Percentiles rank a stretch among this genome's conserved stretches.
These are phyloP conservation scores for Todiramphus chloris DNA, from an alignment of 2,113 vertebrate genomes.

Conservation along the genomic window DNA sequence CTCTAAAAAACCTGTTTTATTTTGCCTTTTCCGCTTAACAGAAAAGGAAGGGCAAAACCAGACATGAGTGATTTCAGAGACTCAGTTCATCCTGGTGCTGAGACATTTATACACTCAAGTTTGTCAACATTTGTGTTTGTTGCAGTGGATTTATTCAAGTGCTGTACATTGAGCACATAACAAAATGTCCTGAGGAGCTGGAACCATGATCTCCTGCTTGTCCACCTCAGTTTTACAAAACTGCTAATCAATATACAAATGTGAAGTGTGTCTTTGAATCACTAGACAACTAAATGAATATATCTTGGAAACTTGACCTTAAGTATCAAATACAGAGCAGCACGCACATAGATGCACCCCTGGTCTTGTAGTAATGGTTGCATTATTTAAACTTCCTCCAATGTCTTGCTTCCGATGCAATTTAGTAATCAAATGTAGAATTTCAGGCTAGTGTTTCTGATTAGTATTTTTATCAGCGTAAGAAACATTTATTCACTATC, in stretches of 20 bases:
- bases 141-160: background rate
- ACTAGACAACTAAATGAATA: background rate
- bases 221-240: background rate
- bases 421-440: background rate
- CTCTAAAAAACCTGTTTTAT: background rate
- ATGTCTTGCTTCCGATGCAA: background rate
- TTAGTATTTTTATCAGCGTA: background rate
- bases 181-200: background rate
- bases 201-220: background rate
- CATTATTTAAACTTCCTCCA: background rate
- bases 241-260: background rate
- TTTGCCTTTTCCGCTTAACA: background rate
- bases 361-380: background rate
- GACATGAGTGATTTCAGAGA: background rate
- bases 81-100: background rate
- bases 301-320: background rate
- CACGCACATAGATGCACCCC: rapidly evolving
- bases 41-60: background rate
- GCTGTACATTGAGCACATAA: background rate
- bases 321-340: background rate
- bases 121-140: background rate
- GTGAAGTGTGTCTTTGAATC: background rate
- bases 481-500: background rate
- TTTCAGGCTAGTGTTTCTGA: background rate
- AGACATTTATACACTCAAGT: background rate